Percentiles rank a stretch among this genome's conserved stretches.
These are phyloP conservation scores for Cancer borealis DNA, from an alignment of 2,888 invertebrate genomes.

Conservation along the genomic window DNA sequence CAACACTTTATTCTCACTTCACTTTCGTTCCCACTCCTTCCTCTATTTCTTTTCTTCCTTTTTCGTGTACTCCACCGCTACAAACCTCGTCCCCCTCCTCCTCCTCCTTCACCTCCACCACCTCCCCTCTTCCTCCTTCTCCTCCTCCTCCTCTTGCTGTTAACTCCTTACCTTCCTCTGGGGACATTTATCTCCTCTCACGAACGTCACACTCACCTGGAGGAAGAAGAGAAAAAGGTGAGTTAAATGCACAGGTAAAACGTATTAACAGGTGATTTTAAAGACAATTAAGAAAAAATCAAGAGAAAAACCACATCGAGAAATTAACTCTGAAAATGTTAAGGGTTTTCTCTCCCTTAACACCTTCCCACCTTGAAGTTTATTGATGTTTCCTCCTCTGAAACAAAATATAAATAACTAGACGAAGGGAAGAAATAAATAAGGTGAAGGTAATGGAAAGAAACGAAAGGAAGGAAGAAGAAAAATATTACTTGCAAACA, in stretches of 20 bases:
- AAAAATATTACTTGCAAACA: not conserved
- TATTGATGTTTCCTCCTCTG: no score
- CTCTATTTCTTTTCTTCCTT: not conserved
- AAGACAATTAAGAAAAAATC: no score
- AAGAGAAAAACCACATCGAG: no score
- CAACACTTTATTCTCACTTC: not conserved
- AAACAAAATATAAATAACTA: no score
- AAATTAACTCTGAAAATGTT: no score
- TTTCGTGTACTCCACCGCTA: not conserved
- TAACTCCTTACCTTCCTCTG: slow-evolving; percentile 7
- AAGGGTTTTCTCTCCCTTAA: no score
- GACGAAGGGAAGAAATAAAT: no score
- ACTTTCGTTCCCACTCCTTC: not conserved
- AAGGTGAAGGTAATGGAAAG: not conserved
- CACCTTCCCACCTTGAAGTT: no score
- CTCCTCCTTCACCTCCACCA: not conserved
- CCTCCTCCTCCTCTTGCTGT: not conserved
- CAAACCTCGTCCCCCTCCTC: not conserved
- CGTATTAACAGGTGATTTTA: no score
- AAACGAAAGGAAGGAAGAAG: not conserved
- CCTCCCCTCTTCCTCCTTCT: not conserved
- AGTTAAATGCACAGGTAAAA: no score
- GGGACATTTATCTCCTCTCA: not conserved
- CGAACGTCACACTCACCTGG: not conserved
- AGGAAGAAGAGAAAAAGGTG: not conserved